Conservation (phyloP, 2,797 vertebrate genomes). For the Schizothorax lantsangensis region DNA sequence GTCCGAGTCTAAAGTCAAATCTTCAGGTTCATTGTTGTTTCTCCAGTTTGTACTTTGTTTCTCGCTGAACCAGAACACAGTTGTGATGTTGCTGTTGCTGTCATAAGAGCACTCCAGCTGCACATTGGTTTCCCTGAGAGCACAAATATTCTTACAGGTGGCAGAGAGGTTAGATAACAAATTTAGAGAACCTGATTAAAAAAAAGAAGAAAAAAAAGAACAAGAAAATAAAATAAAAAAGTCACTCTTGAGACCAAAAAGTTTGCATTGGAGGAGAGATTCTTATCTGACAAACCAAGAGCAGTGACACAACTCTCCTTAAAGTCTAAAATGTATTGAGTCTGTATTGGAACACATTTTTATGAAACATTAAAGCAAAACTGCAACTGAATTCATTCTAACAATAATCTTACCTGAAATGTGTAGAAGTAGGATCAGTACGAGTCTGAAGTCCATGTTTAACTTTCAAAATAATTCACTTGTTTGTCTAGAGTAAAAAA, state of each 20-base stretch:
- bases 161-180: neutral
- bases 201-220: neutral
- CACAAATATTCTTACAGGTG: conserved; percentile 29
- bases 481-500: neutral
- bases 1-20: conserved; percentile 49
- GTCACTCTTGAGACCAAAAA: neutral
- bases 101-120: conserved; percentile 36
- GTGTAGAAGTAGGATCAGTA: conserved; percentile 10
- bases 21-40: conserved; percentile 40
- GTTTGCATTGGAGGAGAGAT: neutral
- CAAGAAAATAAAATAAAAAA: too few species aligned
- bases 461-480: neutral
- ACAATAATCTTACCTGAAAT: conserved; percentile 29
- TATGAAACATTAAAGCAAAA: neutral
- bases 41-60: conserved; percentile 54
- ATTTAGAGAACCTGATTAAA: neutral
- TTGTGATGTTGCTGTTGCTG: neutral
- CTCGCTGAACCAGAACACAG: conserved; percentile 44
- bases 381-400: neutral
- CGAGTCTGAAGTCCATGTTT: conserved; percentile 18
- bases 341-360: neutral
- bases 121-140: conserved; percentile 18
- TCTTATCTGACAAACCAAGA: neutral
- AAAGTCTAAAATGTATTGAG: neutral
- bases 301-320: neutral